Conservation (phyloP, 2,888 invertebrate genomes). For the Epistrophe eligans region DNA sequence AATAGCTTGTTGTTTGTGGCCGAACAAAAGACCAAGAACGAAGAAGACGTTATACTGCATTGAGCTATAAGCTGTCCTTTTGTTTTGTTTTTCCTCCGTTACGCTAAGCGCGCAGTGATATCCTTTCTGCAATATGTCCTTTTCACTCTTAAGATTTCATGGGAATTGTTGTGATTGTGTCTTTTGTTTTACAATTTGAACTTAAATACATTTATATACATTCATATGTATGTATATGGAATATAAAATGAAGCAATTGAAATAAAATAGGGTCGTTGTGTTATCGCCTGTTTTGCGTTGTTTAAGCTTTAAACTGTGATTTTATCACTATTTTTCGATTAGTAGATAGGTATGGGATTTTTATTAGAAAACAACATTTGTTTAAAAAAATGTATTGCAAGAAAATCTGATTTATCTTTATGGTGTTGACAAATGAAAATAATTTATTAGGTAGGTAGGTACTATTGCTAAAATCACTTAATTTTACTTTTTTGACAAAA, state of each 20-base stretch:
- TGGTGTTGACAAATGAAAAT: too few relatives aligned
- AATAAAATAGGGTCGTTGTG: constrained; percentile 48
- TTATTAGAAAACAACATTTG: too few relatives aligned
- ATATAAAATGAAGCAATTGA: constrained; percentile 22
- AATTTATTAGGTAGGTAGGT: too few relatives aligned
- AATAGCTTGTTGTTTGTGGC: constrained; percentile 21
- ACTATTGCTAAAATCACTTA: too few relatives aligned
- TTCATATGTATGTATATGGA: too few relatives aligned
- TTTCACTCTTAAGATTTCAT: constrained; percentile 63
- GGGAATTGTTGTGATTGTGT: constrained; percentile 63
- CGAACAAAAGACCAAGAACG: constrained; percentile 56
- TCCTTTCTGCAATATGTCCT: constrained; percentile 41
- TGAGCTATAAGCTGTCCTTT: constrained; percentile 46
- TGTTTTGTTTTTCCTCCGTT: constrained; percentile 41
- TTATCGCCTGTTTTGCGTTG: constrained; percentile 40
- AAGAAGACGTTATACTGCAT: constrained; percentile 47
- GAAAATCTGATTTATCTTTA: too few relatives aligned
- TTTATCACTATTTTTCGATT: constrained; percentile 33
- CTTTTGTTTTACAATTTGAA: constrained; percentile 59
- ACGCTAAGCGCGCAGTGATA: constrained; percentile 40
- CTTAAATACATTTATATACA: constrained; percentile 31
- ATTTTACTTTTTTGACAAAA: too few relatives aligned
- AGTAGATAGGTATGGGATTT: neutral
- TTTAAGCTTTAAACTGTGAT: constrained; percentile 21
- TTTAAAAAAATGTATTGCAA: too few relatives aligned